Base-by-base conservation (phyloP, 2,797 vertebrate species). In the Phrynocephalus guinanensis region DNA sequence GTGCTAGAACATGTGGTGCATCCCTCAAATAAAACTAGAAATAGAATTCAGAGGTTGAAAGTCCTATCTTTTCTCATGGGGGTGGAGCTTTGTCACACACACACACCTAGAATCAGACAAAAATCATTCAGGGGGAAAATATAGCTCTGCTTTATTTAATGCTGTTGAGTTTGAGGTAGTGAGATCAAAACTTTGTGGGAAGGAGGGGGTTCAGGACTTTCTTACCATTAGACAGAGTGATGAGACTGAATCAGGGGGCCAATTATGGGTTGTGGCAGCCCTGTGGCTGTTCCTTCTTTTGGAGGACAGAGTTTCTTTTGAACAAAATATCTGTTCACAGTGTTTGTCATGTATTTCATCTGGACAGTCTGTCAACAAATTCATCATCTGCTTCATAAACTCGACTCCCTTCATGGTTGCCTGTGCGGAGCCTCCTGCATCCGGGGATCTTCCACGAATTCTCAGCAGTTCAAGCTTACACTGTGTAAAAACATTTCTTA, bases 361-460 rank as follows among this genome's bases (percentile, higher is more conserved):
- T 82, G 79, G 71, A 82, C 71, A 75, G 4, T 81, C 48, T 77
- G 72, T 85, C 87, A 88, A 85, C 71, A 88, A 72, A 71, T 82
- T 76, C 66, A 18, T 30, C 4, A 30, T 88, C 30, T 11, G 48
- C 50, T 68, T 76, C 44, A 88, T 82, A 82, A 88, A 76, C 66
- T 13, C 48, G 60, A 28, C 38, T 88, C 48, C 30, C 30, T 63
- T 56, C 48, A 60, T 72, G 82, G 71, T 20, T 11, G 11, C 70
- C 80, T 85, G 11, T 67, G 44, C 22, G 24, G 16, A 80, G 83
- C 28, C 11, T 73, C 28, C 50, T 76, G 60, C 70, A 82, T 71
- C 52, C 52, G n/a, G 16, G 79, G 67, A 88, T 63, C 72, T 63
- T 66, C 33, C 26, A 48, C 71, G 72, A 78, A 48, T 26, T 85